Conservation (phyloP, 2,113 vertebrate species). For the Cyphomyrus plagiostoma region DNA sequence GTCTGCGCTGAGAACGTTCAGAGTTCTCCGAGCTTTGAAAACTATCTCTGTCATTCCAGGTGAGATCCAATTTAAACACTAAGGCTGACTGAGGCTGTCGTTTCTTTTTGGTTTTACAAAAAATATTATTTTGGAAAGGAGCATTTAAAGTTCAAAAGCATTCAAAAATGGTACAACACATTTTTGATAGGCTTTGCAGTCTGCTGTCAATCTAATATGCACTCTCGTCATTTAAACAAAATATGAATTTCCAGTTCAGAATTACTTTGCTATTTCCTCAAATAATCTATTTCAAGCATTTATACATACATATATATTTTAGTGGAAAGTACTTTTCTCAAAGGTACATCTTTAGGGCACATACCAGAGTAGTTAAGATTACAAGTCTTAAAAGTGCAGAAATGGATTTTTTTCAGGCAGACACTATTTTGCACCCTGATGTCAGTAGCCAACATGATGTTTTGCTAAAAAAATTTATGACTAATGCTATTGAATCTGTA, state of each 20-base stretch:
- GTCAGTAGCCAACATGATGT: background rate
- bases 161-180: slow-evolving; percentile 67
- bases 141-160: slow-evolving; percentile 57
- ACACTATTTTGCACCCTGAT: background rate
- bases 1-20: slow-evolving; percentile 93
- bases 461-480: background rate
- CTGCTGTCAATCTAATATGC: slow-evolving; percentile 45
- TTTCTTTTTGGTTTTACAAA: slow-evolving; percentile 29
- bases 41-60: slow-evolving; percentile 94
- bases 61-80: slow-evolving; percentile 65
- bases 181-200: slow-evolving; percentile 86
- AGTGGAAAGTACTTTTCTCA: background rate
- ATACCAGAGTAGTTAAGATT: background rate
- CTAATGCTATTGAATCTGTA: background rate
- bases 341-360: background rate
- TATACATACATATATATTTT: background rate
- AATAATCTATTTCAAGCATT: background rate
- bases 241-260: background rate
- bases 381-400: background rate
- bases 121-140: slow-evolving; percentile 55
- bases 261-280: background rate
- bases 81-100: slow-evolving; percentile 43
- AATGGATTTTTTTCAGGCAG: background rate
- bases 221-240: background rate
- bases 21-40: slow-evolving; percentile 95